Evolutionary conservation across 2,113 vertebrate species (phyloP).

Genomic region (Hypocryptadius cinnamomeus): DNA sequence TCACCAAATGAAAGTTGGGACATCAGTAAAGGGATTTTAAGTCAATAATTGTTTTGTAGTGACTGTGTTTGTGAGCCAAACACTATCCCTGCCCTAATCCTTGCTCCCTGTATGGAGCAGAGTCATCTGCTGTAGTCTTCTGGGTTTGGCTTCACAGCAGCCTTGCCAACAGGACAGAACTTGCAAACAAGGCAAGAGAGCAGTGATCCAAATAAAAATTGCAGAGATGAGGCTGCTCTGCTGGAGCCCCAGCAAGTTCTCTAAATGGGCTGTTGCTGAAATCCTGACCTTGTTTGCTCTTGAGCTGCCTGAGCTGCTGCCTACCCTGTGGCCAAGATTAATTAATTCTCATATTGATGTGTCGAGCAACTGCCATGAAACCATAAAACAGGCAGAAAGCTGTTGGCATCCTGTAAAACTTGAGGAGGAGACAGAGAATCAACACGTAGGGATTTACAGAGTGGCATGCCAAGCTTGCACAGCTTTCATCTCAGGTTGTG

Average conservation of each 20-base stretch:
- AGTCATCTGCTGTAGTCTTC: not conserved
- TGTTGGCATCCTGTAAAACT: not conserved
- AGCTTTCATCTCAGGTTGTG: not conserved
- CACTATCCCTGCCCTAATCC: not conserved
- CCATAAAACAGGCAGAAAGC: slow-evolving; percentile 15
- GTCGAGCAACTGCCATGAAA: not conserved
- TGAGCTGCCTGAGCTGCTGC: not conserved
- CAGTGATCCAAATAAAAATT: not conserved
- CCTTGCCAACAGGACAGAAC: not conserved
- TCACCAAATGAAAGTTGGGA: not conserved
- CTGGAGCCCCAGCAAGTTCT: not conserved
- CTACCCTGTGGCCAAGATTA: slow-evolving; percentile 28
- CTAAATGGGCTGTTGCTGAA: slow-evolving; percentile 9
- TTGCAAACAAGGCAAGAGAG: slow-evolving; percentile 30
- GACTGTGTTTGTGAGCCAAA: not conserved
- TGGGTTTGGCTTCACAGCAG: not conserved
- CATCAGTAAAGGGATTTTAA: slow-evolving; percentile 2
- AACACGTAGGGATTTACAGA: not conserved
- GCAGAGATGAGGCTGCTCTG: not conserved
- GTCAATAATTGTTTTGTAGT: not conserved
- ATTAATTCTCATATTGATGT: slow-evolving; percentile 27
- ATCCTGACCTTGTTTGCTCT: slow-evolving; percentile 47
- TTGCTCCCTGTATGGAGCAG: not conserved
- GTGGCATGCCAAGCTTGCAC: not conserved
- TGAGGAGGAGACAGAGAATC: slow-evolving; percentile 12